Evolutionary conservation across 2,113 vertebrate genomes (phyloP), one percentile per base, ranked within the genome.

Genomic region (Seriola dumerili): DNA sequence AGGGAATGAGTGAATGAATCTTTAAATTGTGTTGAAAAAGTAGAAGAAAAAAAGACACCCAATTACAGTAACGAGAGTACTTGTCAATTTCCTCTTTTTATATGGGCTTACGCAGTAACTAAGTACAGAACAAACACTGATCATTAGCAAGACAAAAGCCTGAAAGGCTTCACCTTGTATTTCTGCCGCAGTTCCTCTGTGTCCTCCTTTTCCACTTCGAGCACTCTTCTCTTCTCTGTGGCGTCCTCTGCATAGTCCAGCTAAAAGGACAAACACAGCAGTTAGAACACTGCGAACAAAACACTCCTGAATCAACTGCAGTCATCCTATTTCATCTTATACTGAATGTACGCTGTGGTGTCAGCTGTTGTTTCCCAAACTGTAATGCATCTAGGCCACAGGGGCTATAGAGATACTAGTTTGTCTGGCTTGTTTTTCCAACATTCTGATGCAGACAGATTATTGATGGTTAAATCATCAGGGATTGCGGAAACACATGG

Each of bases 151-250:
- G 14, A 42, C 10, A 40, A 54, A 16, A 76, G 32, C 8, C 32
- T 76, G 23, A 54, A 50, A 25, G 8, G 42, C 8, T 74, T 76
- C 84, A 97, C 98, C 96, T 99, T 99, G 92, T 99, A 99, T 81
- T 99, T 99, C 87, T 99, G 98, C 74, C 97, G 96, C 62, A 99
- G 95, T 91, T 99, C 98, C 89, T 99, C 98, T 0, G 98, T 99
- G 90, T 99, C 98, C 94, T 99, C 97, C 79, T 99, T 99, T 91
- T 99, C 98, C 89, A 99, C 97, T 91, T 99, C 98, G 85, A 99
- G 95, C 61, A 96, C 98, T 83, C 98, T 95, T 73, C 98, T 96
- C 91, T 98, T 97, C 91, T 99, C 98, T 52, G 98, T 99, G 86
- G 97, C 98, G 92, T 99, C 98, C 92, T 99, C 98, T 0, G 98